Percentiles rank a stretch among this genome's conserved stretches.
These are phyloP conservation scores for Dinocampus coccinellae DNA, from an alignment of 2,888 invertebrate species.

Conservation along the genomic window DNA sequence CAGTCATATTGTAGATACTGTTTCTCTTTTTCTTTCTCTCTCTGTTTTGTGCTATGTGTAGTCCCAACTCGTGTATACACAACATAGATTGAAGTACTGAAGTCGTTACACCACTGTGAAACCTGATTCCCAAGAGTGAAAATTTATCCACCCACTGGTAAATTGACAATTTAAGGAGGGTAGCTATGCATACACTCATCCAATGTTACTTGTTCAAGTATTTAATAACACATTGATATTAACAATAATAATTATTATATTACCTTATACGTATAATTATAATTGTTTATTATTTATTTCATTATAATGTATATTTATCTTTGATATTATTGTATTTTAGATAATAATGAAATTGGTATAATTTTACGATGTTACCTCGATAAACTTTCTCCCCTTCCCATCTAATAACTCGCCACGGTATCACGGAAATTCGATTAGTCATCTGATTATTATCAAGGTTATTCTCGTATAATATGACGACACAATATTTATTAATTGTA, in stretches of 20 bases:
- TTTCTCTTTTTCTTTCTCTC: neutral
- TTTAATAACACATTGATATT: too few relatives aligned
- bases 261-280: neutral
- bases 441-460: neutral
- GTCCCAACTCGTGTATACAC: neutral
- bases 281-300: too few relatives aligned
- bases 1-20: neutral
- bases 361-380: neutral
- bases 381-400: neutral
- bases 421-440: neutral
- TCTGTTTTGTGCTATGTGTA: neutral
- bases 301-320: too few relatives aligned
- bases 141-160: constrained; percentile 14
- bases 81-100: neutral
- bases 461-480: neutral
- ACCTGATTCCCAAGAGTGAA: constrained; percentile 4
- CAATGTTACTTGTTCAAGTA: too few relatives aligned
- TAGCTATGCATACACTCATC: neutral
- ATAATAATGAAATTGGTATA: neutral
- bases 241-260: too few relatives aligned
- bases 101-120: neutral
- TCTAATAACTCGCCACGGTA: neutral
- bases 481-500: too few relatives aligned
- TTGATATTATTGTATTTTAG: neutral
- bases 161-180: neutral